Base-by-base conservation (phyloP, 2,113 vertebrate species). In the Oncorhynchus tshawytscha region DNA sequence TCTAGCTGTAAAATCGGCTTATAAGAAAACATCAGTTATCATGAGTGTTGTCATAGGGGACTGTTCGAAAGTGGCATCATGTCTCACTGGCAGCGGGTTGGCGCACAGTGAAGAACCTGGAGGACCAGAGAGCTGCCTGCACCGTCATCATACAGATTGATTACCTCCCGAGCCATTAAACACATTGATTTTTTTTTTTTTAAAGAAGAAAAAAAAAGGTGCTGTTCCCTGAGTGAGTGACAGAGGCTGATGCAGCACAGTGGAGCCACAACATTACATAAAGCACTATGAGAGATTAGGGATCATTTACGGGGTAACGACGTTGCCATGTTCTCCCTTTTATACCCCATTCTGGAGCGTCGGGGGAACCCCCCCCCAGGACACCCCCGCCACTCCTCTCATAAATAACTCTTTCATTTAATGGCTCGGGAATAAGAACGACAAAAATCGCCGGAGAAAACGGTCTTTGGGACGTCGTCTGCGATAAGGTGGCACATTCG, bases 241-340 rank as follows among this genome's bases (percentile, higher is more conserved):
- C 74, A 72, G 67, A 16, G 60, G 71, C 49, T 67, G 75, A 60
- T 51, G 64, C 71, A 77, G 73, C 27, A 0, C 25, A 45, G 27
- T 1, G 5, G 27, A 48, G 60, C 51, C 24, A 34, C 57, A 0
- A 5, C 9, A 22, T 78, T 75, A 84, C 72, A 60, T 75, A 79
- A 82, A 70, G 67, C 76, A 77, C 76, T 75, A 71, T 72, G 25
- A 76, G 66, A 59, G 49, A 78, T 71, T 34, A 71, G 25, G 31
- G 75, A n/a, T 73, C 64, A 76, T 39, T 49, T 49, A 45, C 76
- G 62, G 60, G 54, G 76, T 16, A 31, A 22, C 64, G 31, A 20
- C 12, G 27, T 2, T 68, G 65, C 9, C 67, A 67, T 45, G 22
- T 64, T 54, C 66, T 75, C 67, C 51, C 24, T 74, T 39, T 78